phyloP scores from a whole-genome alignment of 2,797 vertebrate species.

The Parauchenoglanis punctatus region DNA sequence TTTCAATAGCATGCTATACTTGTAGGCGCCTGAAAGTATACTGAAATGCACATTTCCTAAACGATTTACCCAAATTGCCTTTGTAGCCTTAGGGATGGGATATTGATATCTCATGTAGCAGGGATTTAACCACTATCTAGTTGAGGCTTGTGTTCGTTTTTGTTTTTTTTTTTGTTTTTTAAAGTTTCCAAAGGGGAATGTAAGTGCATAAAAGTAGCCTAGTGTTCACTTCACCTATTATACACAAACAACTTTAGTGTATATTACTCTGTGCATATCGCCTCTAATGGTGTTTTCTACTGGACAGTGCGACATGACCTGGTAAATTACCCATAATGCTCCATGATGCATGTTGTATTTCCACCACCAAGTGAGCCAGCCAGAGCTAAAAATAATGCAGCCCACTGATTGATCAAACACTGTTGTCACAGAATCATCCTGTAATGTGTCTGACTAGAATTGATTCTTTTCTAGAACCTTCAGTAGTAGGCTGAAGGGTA shows the following conservation, averaged over 20 bases:
- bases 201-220: background rate
- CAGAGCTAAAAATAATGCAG: background rate
- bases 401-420: background rate
- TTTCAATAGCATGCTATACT: background rate
- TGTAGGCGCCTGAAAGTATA: background rate
- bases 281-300: background rate
- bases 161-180: background rate
- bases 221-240: background rate
- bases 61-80: background rate
- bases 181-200: background rate
- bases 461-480: background rate
- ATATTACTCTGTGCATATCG: background rate
- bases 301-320: background rate
- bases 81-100: background rate
- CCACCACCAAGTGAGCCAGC: background rate
- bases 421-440: background rate
- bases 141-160: background rate
- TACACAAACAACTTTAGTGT: background rate
- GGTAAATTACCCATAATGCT: constrained; percentile 10
- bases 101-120: background rate
- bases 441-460: constrained; percentile 3
- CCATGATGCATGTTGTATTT: background rate
- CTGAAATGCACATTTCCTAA: background rate
- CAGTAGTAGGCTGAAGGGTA: background rate
- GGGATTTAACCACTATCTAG: background rate